Percentiles rank a stretch among this genome's conserved stretches.
phyloP scores from a whole-genome alignment of 2,113 vertebrate genomes.

The Nibea albiflora region DNA sequence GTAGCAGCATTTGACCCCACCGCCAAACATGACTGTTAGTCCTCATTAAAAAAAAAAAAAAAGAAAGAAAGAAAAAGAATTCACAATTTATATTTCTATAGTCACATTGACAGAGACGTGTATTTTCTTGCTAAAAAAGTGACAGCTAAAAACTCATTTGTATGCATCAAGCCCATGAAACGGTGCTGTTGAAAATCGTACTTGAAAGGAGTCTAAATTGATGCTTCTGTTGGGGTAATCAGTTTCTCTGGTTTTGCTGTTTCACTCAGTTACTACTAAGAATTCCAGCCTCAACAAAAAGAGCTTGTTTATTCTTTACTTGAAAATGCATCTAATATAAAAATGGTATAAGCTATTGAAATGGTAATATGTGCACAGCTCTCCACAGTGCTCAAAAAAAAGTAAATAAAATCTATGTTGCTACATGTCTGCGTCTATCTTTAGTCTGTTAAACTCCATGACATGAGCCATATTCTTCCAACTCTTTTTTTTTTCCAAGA shows the following conservation, averaged over 20 bases:
- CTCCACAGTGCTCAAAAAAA: slow-evolving; percentile 72
- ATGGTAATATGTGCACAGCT: slow-evolving; percentile 68
- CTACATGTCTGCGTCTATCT: slow-evolving; percentile 39
- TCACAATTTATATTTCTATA: slow-evolving; percentile 79
- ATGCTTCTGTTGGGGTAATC: slow-evolving; percentile 36
- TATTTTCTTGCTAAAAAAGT: slow-evolving; percentile 75
- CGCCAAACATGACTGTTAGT: slow-evolving; percentile 79
- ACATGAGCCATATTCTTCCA: slow-evolving; percentile 16
- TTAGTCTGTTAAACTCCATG: slow-evolving; percentile 12
- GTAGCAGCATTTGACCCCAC: slow-evolving; percentile 60
- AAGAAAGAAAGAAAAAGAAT: slow-evolving; percentile 41
- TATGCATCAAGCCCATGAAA: slow-evolving; percentile 70
- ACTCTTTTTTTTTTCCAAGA: slow-evolving; percentile 2
- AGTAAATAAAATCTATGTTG: slow-evolving; percentile 77
- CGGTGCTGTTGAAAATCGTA: slow-evolving; percentile 67
- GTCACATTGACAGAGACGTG: slow-evolving; percentile 62
- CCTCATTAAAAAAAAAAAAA: slow-evolving; percentile 51
- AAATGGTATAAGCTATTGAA: slow-evolving; percentile 73
- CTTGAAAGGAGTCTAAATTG: slow-evolving; percentile 64
- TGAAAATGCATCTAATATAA: slow-evolving; percentile 73
- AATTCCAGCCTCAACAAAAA: slow-evolving; percentile 47
- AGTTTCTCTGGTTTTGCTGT: slow-evolving; percentile 47
- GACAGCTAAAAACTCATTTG: slow-evolving; percentile 42
- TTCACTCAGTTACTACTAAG: slow-evolving; percentile 45
- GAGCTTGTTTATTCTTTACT: slow-evolving; percentile 73